Percentiles rank a stretch among this genome's conserved stretches.
Evolutionary conservation across 2,888 invertebrate species (phyloP).

Genomic region (Folsomia manolachei): DNA sequence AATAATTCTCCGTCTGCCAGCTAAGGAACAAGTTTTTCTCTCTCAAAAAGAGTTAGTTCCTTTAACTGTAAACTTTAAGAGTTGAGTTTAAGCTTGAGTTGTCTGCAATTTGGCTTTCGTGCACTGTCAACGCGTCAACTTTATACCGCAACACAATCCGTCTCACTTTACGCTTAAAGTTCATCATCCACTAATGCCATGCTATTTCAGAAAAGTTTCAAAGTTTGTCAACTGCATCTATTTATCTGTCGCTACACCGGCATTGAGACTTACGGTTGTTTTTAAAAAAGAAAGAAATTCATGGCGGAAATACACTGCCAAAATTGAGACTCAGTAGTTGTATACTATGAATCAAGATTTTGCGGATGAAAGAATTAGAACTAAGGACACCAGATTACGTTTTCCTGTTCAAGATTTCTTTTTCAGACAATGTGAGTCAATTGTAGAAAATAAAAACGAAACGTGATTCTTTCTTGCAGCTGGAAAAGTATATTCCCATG

Average conservation of each 20-base stretch:
- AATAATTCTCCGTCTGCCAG: background rate
- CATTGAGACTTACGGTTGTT: too few relatives aligned
- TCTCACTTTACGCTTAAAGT: background rate
- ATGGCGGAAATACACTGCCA: background rate
- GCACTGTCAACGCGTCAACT: background rate
- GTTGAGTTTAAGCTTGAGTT: background rate
- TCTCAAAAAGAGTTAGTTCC: background rate
- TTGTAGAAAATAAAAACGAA: too few relatives aligned
- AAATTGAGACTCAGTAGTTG: background rate
- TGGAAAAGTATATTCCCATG: too few relatives aligned
- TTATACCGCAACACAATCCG: background rate
- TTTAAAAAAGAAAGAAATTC: background rate
- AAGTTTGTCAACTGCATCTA: background rate
- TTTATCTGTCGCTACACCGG: too few relatives aligned
- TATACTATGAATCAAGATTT: background rate
- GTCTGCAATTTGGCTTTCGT: background rate
- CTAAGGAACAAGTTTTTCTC: background rate
- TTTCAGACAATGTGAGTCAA: background rate
- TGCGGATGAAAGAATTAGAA: background rate
- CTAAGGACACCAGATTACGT: too few relatives aligned
- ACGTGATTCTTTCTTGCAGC: too few relatives aligned
- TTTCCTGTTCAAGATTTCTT: too few relatives aligned
- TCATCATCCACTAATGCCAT: background rate
- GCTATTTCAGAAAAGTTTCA: background rate
- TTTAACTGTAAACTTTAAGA: background rate